These are phyloP conservation scores for Hylaeus volcanicus DNA, from an alignment of 1,140 invertebrate species.

Conservation along the genomic window DNA sequence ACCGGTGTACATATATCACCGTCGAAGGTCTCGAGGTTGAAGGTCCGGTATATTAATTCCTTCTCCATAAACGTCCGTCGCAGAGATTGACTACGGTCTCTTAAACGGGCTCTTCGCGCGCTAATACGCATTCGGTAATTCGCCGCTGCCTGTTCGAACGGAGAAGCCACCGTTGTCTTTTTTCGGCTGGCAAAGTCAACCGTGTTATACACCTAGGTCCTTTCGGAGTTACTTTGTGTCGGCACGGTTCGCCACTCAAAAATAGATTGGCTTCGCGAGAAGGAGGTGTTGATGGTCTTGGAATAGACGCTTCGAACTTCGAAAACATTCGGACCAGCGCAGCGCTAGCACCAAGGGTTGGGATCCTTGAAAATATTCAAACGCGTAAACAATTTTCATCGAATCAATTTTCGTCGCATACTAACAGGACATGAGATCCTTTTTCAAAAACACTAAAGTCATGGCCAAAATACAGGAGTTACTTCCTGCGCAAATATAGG, in stretches of 20 bases:
- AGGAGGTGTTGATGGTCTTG: constrained; percentile 27
- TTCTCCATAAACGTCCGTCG: constrained; percentile 79
- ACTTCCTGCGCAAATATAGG: no score
- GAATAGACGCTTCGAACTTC: background rate
- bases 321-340: background rate
- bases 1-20: constrained; percentile 77
- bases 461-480: no score
- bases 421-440: no score
- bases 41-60: constrained; percentile 80
- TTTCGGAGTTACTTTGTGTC: constrained; percentile 35
- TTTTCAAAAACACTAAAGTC: no score
- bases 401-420: no score
- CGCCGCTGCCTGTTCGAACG: constrained; percentile 64
- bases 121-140: constrained; percentile 79
- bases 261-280: constrained; percentile 30
- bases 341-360: no score
- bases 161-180: constrained; percentile 27
- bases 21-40: constrained; percentile 74
- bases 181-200: constrained; percentile 18
- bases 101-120: constrained; percentile 77
- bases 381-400: no score
- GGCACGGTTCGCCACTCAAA: constrained; percentile 21
- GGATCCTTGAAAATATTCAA: background rate
- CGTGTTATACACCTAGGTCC: background rate
- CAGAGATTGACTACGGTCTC: constrained; percentile 80